phyloP scores from a whole-genome alignment of 2,888 invertebrate genomes.

The Byasa hedistus region DNA sequence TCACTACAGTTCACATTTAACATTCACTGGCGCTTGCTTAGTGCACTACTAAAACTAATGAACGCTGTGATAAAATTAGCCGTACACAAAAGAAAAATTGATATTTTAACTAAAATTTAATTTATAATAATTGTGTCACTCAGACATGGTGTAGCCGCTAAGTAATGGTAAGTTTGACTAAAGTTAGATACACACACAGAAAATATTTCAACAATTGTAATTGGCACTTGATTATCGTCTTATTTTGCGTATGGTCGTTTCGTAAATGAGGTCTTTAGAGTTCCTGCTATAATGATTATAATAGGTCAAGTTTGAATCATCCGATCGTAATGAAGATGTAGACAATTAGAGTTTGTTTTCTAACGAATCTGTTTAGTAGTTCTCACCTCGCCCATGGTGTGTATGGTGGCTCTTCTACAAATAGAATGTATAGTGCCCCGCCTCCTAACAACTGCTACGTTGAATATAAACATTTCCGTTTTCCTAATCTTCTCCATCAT shows the following conservation, averaged over 20 bases:
- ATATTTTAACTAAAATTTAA: background rate
- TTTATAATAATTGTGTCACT: background rate
- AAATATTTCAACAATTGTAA: constrained; percentile 6
- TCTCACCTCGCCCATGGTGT: constrained; percentile 68
- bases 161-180: too few species aligned
- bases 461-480: constrained; percentile 56
- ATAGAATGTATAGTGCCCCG: constrained; percentile 56
- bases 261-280: constrained; percentile 18
- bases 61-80: constrained; percentile 12
- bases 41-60: constrained; percentile 42
- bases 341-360: constrained; percentile 22
- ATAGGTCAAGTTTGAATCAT: constrained; percentile 12
- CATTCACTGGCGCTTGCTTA: constrained; percentile 54
- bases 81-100: background rate
- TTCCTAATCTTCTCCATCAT: constrained; percentile 56
- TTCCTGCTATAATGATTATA: constrained; percentile 14
- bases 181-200: background rate
- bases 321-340: constrained; percentile 10
- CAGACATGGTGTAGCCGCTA: background rate
- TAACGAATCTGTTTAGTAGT: background rate
- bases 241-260: constrained; percentile 18
- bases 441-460: constrained; percentile 52
- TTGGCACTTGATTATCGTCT: constrained; percentile 10
- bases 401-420: constrained; percentile 60
- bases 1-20: constrained; percentile 75